phyloP scores from a whole-genome alignment of 1,140 invertebrate genomes.

The Trinorchestia longiramus region DNA sequence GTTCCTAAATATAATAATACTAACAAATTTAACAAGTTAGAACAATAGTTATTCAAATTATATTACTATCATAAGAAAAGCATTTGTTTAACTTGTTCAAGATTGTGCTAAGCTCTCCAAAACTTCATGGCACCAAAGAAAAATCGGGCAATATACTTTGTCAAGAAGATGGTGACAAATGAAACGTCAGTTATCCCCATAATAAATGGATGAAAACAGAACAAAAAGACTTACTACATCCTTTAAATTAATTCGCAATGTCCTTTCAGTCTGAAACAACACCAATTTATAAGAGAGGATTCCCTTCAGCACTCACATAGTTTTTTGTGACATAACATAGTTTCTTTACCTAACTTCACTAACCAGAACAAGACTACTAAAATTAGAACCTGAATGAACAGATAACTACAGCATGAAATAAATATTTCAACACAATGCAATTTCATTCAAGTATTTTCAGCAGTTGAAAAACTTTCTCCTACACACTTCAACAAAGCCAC shows the following conservation, averaged over 20 bases:
- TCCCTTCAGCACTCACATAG: not conserved
- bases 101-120: not conserved
- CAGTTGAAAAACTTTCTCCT: not conserved
- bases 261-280: not conserved
- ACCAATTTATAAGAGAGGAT: not conserved
- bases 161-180: not conserved
- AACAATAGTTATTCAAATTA: too few relatives aligned
- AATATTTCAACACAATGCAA: not conserved
- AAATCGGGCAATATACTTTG: not conserved
- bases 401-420: too few relatives aligned
- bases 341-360: not conserved
- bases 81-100: not conserved
- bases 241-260: not conserved
- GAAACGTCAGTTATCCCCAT: not conserved
- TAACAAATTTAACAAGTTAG: too few relatives aligned
- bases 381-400: not conserved
- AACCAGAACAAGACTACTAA: not conserved
- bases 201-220: not conserved
- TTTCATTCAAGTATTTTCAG: not conserved
- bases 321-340: not conserved
- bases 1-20: too few relatives aligned
- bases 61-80: not conserved
- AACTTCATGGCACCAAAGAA: not conserved
- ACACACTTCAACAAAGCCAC: not conserved
- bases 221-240: not conserved